Percentiles rank a stretch among this genome's conserved stretches.
Conservation (phyloP, 2,113 vertebrate species). For the Octodon degus region DNA sequence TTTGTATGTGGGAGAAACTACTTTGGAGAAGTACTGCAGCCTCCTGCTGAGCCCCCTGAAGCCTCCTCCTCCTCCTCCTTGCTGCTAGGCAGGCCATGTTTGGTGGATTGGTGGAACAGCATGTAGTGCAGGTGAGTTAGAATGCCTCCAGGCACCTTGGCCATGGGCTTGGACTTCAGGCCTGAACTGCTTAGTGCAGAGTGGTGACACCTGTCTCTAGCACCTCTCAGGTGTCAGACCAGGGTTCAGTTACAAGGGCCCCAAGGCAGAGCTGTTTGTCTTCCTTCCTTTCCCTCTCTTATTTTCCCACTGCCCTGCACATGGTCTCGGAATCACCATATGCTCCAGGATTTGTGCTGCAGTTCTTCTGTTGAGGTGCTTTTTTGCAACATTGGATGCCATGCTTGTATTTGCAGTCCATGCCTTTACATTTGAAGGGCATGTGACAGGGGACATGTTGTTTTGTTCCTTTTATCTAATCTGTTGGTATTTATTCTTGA, state of each 20-base stretch:
- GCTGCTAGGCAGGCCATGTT: neutral
- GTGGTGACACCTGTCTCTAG: neutral
- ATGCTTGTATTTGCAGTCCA: neutral
- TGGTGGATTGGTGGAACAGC: neutral
- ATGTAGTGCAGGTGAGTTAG: neutral
- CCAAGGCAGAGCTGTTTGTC: neutral
- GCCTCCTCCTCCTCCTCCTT: neutral
- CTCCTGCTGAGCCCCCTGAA: neutral
- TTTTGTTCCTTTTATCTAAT: neutral
- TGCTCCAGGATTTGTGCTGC: neutral
- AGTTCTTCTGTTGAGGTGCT: neutral
- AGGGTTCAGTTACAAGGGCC: neutral
- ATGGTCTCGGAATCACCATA: neutral
- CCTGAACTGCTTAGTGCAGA: neutral
- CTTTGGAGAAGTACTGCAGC: neutral
- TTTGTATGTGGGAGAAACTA: neutral
- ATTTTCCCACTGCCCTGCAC: neutral
- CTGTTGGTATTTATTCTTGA: constrained; percentile 3
- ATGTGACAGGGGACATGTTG: neutral
- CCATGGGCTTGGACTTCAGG: neutral
- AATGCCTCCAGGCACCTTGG: neutral
- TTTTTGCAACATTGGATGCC: neutral
- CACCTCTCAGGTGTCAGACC: neutral
- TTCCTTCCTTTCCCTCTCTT: neutral
- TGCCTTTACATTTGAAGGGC: neutral